Conservation (phyloP, 2,113 vertebrate species). For the Indicator maculatus region DNA sequence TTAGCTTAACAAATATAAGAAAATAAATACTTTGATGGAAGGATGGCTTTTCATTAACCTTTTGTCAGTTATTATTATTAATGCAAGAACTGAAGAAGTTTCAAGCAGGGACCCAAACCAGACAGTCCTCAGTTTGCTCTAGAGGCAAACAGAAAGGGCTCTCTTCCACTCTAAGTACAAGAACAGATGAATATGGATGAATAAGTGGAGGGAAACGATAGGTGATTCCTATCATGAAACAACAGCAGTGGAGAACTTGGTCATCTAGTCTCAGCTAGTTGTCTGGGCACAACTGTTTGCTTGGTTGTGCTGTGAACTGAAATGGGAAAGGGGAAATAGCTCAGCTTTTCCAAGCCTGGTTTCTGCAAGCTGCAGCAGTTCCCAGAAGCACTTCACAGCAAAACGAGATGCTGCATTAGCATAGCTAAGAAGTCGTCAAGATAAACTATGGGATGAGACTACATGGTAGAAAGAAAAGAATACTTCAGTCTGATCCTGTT, state of each 20-base stretch:
- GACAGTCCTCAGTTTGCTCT: neutral
- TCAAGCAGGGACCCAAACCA: neutral
- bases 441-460: neutral
- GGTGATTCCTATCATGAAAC: neutral
- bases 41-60: neutral
- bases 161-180: neutral
- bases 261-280: neutral
- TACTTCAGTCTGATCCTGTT: neutral
- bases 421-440: neutral
- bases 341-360: neutral
- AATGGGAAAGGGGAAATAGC: neutral
- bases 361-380: neutral
- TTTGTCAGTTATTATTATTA: neutral
- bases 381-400: neutral
- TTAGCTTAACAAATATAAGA: neutral
- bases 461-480: neutral
- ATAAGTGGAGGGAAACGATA: neutral
- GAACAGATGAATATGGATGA: neutral
- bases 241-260: neutral
- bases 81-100: neutral
- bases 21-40: neutral
- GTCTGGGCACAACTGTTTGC: neutral
- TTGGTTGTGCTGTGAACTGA: neutral
- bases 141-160: neutral
- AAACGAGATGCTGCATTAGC: neutral